Evolutionary conservation across 2,113 vertebrate genomes (phyloP), one percentile per base, ranked within the genome.

Genomic region (Typhlomys cinereus): DNA sequence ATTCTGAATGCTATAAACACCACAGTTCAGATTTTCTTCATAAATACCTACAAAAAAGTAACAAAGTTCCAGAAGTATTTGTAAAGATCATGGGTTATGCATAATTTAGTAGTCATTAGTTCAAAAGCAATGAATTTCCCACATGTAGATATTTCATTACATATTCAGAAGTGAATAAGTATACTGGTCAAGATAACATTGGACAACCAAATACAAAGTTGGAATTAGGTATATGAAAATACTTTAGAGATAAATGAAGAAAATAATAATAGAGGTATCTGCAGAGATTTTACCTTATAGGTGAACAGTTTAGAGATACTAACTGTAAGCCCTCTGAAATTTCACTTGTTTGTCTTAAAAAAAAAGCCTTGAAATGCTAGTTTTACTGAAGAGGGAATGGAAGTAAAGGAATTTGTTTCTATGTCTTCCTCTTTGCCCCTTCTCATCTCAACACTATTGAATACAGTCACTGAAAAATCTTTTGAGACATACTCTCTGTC

Each of bases 31-130:
- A 62, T 73, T 74, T 92, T 95, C 31, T 75, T 92, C 62, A 13
- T 89, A 89, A 61, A 12, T 93, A 54, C 73, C 52, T 36, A 31
- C 18, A 86, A 25, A 29, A 89, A 76, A 90, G 83, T 44, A 69
- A 52, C 71, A 83, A 87, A 69, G 18, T 74, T 88, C 27, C 41
- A 46, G 93, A 85, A 75, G 25, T 71, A 4, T 36, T 52, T 31
- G 12, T 54, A 70, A 91, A 18, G 15, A 46, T 82, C n/a, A 17
- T 48, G 31, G 17, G 48, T 79, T 84, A 84, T 52, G 76, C 86
- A 41, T 7, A 57, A n/a, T 71, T 57, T 74, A 57, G 14, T 71
- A 70, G 39, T 48, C 34, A 85, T 1, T 2, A 89, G 12, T 23
- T 92, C 36, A 21, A 50, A 90, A 82, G 83, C 20, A 3, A 41